Base-by-base conservation (phyloP, 1,140 invertebrate genomes). In the Sinonovacula constricta region DNA sequence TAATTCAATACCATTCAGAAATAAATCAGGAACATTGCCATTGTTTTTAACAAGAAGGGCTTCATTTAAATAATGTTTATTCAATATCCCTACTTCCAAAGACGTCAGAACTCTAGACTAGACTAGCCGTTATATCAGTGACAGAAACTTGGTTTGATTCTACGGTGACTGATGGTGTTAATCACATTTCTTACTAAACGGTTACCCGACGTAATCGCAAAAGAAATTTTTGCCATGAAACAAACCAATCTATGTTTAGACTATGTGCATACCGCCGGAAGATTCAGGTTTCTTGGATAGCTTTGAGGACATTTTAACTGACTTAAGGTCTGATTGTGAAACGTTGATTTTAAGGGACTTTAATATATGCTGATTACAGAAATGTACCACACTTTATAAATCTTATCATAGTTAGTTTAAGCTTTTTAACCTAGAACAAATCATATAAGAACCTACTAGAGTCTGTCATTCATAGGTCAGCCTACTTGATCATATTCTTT, bases 401-500 rank as follows among this genome's bases (percentile, higher is more conserved):
- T 45, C 33, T 18, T 79, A 79, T 51, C 31, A 2, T 3, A 24
- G 59, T 65, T 26, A 71, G 22, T 57, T 79, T 15, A 33, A 45
- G n/a, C 28, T 63, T 14, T 60, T 53, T 74, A 68, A 74, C 33
- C n/a, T 80, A 15, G 26, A 74, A 18, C 78, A 80, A 54, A 26
- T 80, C 33, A 74, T 80, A 31, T 24, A 22, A n/a, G 34, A 67
- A 33, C 63, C 68, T 12, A 80, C 62, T 15, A 67, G 78, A 60
- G 45, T 80, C 12, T 54, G 63, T 51, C n/a, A 57, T n/a, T 68
- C 12, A 10, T 36, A 53, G 28, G 31, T 14, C 22, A 34, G 53
- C 15, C n/a, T 80, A 15, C 26, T 80, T 33, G 78, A 74, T 62
- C 78, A 80, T 68, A 62, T 80, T 45, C 15, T 62, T 3, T 67